phyloP scores from a whole-genome alignment of 2,888 invertebrate species.

The Phaonia tiefii region DNA sequence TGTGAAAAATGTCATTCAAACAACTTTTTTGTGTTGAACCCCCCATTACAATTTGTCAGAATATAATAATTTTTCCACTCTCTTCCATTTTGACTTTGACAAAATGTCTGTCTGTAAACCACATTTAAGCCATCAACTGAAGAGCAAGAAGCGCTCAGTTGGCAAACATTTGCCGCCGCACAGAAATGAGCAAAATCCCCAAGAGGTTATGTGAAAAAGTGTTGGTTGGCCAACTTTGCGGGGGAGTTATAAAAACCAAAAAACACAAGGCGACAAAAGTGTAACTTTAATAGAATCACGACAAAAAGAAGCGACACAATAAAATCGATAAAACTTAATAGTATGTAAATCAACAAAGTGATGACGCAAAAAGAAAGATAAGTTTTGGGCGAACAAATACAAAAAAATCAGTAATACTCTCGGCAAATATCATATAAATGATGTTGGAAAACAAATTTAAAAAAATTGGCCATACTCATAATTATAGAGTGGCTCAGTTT shows the following conservation, averaged over 20 bases:
- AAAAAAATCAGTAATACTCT: too few species aligned
- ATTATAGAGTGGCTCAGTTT: too few species aligned
- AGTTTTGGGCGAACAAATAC: background rate
- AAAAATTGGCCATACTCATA: slow-evolving; percentile 3
- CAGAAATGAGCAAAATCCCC: background rate
- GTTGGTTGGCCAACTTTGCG: background rate
- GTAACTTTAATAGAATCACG: background rate
- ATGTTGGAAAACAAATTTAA: slow-evolving; percentile 25
- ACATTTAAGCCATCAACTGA: background rate
- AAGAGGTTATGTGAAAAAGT: slow-evolving; percentile 14
- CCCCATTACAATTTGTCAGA: too few species aligned
- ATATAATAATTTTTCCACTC: too few species aligned
- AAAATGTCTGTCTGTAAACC: background rate
- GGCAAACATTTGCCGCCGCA: background rate
- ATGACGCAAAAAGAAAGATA: background rate
- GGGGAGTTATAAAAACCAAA: background rate
- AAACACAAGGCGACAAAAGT: background rate
- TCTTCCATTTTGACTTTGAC: background rate
- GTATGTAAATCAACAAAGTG: slow-evolving; percentile 3
- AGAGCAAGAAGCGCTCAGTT: background rate
- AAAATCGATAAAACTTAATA: slow-evolving; percentile 9
- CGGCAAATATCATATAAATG: slow-evolving; percentile 41
- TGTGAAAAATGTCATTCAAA: too few species aligned
- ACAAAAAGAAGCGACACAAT: background rate
- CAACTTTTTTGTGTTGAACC: too few species aligned